A percentile compares a stretch with the other conserved stretches of the same genome.
phyloP scores from a whole-genome alignment of 2,113 vertebrate genomes.

The Paradisaea rubra region DNA sequence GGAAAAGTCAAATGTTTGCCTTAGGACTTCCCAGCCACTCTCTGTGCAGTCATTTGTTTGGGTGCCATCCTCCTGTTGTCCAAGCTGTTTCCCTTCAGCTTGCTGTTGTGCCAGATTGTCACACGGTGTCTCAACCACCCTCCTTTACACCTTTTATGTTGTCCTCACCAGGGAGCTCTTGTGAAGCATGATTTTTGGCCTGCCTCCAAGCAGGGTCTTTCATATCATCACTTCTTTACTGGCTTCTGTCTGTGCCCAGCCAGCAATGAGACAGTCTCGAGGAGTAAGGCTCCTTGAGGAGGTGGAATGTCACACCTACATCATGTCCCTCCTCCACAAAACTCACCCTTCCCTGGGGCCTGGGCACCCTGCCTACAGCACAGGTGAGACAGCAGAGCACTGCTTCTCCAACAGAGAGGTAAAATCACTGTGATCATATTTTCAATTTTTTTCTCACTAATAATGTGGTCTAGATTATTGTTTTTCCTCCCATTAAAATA shows the following conservation, averaged over 20 bases:
- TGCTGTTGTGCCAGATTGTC: background rate
- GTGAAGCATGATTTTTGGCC: background rate
- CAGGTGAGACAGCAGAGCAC: background rate
- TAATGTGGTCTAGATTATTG: background rate
- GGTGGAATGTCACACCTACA: background rate
- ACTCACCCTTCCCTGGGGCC: background rate
- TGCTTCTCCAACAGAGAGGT: background rate
- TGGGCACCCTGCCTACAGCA: background rate
- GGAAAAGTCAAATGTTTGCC: conserved; percentile 34
- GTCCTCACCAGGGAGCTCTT: background rate
- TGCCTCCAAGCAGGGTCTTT: conserved; percentile 3
- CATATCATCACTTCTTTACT: background rate
- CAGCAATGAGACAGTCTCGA: background rate
- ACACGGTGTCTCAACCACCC: background rate
- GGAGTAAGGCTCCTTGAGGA: background rate
- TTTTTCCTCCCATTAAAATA: conserved; percentile 15
- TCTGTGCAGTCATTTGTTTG: conserved; percentile 46
- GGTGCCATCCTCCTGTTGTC: conserved; percentile 28
- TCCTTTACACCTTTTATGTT: background rate
- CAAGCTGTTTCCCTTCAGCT: conserved; percentile 44
- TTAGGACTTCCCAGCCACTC: background rate
- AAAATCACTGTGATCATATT: background rate
- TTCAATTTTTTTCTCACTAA: background rate
- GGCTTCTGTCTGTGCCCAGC: background rate
- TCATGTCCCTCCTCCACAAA: background rate